phyloP scores from a whole-genome alignment of 2,113 vertebrate species.

The Rallus limicola region DNA sequence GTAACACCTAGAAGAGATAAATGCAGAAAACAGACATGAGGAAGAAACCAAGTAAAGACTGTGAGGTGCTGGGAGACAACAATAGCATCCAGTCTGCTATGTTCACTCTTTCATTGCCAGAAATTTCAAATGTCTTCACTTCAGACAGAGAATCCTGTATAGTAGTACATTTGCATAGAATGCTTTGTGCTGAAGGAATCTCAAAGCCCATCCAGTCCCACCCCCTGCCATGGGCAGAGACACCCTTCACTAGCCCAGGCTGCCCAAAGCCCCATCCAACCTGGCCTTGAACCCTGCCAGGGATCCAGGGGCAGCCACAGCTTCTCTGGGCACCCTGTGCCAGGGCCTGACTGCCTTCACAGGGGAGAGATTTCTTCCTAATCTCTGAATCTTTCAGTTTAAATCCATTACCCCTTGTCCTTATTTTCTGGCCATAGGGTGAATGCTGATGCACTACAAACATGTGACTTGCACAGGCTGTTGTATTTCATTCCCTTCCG shows the following conservation, averaged over 20 bases:
- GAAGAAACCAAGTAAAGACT: neutral
- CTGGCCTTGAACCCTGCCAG: too few relatives aligned
- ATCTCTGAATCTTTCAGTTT: too few relatives aligned
- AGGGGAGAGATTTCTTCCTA: too few relatives aligned
- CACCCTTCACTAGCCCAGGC: too few relatives aligned
- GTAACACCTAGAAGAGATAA: neutral
- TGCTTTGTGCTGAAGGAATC: too few relatives aligned
- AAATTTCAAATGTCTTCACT: slow-evolving; percentile 39
- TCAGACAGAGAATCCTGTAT: neutral
- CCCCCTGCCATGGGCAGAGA: too few relatives aligned
- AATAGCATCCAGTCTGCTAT: neutral
- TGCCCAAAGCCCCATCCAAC: too few relatives aligned
- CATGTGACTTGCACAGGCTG: slow-evolving; percentile 38
- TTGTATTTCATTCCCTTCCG: slow-evolving; percentile 49
- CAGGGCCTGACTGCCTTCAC: too few relatives aligned
- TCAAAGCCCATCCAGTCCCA: too few relatives aligned
- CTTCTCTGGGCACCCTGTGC: too few relatives aligned
- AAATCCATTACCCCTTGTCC: too few relatives aligned
- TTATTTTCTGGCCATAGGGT: neutral
- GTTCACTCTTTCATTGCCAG: neutral
- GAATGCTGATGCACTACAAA: slow-evolving; percentile 43
- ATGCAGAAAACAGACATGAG: neutral
- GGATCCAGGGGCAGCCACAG: too few relatives aligned
- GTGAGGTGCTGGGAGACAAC: neutral
- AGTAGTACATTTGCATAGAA: neutral